phyloP scores from a whole-genome alignment of 2,888 invertebrate genomes.

The Pristionchus fissidentatus region DNA sequence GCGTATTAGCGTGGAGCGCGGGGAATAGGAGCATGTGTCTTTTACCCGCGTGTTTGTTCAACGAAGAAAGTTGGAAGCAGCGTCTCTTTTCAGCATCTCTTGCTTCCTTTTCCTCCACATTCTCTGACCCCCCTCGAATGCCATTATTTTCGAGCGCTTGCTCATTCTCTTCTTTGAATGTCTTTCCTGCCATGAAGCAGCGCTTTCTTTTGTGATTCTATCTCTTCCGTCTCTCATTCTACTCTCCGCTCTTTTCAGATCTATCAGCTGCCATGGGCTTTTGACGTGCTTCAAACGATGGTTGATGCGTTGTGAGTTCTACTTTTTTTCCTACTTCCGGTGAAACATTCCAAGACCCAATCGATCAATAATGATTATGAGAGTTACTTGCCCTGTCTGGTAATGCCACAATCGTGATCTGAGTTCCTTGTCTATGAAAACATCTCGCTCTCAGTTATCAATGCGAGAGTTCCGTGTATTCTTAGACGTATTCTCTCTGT shows the following conservation, averaged over 20 bases:
- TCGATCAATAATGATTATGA: too few relatives aligned
- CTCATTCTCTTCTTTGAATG: constrained; percentile 14
- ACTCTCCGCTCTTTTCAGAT: not conserved
- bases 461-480: too few relatives aligned
- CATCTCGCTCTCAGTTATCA: too few relatives aligned
- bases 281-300: constrained; percentile 35
- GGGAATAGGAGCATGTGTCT: constrained; percentile 25
- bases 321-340: too few relatives aligned
- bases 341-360: too few relatives aligned
- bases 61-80: not conserved
- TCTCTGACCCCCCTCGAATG: too few relatives aligned
- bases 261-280: constrained; percentile 39
- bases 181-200: not conserved
- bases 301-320: constrained; percentile 41
- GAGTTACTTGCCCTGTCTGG: too few relatives aligned
- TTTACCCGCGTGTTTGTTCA: constrained; percentile 6
- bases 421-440: too few relatives aligned
- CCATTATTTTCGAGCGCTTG: too few relatives aligned
- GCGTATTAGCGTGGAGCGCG: constrained; percentile 19
- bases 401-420: too few relatives aligned
- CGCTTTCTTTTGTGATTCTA: not conserved
- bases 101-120: not conserved
- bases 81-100: not conserved
- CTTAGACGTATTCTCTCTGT: too few relatives aligned
- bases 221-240: not conserved